Conservation (phyloP, 2,797 vertebrate species). For the Dallia pectoralis region DNA sequence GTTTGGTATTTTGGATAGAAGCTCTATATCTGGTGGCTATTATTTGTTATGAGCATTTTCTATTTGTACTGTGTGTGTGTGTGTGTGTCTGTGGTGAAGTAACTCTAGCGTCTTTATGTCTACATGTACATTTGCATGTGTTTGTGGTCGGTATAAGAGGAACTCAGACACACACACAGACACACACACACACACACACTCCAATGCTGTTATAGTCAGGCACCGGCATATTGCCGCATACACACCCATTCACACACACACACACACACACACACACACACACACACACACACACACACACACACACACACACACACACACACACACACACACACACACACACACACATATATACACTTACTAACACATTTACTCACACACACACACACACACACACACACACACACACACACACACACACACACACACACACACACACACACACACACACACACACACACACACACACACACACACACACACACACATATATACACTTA, state of each 20-base stretch:
- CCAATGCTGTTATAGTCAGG: background rate
- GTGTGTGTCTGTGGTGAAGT: background rate
- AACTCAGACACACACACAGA: background rate
- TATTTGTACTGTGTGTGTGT: background rate
- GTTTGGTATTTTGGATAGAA: constrained; percentile 20
- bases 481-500: background rate
- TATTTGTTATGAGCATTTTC: no score
- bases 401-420: no score
- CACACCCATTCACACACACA: no score
- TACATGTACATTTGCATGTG: constrained; percentile 24
- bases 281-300: no score
- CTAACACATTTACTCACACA: background rate
- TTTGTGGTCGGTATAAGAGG: constrained; percentile 32
- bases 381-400: no score
- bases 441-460: no score
- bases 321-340: constrained; percentile 9
- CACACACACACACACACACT: background rate
- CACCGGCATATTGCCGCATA: background rate
- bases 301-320: no score
- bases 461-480: constrained; percentile 9
- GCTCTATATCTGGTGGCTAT: background rate
- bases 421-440: no score
- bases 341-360: background rate
- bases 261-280: no score
- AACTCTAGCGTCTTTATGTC: constrained; percentile 16